Base-by-base conservation (phyloP, 1,140 invertebrate species). In the Drosophila nannoptera region DNA sequence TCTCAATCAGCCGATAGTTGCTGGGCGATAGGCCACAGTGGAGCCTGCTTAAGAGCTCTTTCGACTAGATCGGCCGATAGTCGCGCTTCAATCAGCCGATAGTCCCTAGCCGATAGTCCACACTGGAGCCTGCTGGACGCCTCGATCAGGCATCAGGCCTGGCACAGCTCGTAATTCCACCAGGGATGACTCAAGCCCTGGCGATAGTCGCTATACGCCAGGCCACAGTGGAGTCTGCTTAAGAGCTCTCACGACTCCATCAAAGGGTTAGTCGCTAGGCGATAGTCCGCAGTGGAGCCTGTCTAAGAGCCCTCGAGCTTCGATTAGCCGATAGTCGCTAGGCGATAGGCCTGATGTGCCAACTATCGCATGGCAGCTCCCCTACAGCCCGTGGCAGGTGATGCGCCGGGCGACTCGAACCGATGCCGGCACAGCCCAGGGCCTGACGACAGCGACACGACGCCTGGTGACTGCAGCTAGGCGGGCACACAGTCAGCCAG, bases 401-500 rank as follows among this genome's bases (percentile, higher is more conserved):
- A 66, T 42, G 11, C 29, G 9, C 12, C n/a, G 32, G 55, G 56
- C 69, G 69, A 60, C 55, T 31, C 43, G 52, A 61, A 7, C 48
- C 32, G 35, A 22, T 49, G 36, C 38, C 35, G n/a, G n/a, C n/a
- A n/a, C n/a, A 33, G 53, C 22, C 49, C 48, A 35, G 61, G 55
- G 38, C 46, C 29, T 22, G 36, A 32, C 31, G 38, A 54, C 61
- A 59, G 46, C 54, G 49, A 75, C 62, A 73, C 65, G 72, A 75
- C 55, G 64, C 64, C 66, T 59, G 49, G 55, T 62, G 49, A 61
- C 58, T 38, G 45, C 16, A 42, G 38, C 49, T 38, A 38, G 9
- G 52, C 14, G 35, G 55, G 0, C 8, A 42, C 22, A 22, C 22
- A 22, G 1, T 22, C 1, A 22, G 29, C n/a, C n/a, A n/a, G 45